Base-by-base conservation (phyloP, 2,888 invertebrate species). In the Epistrophe eligans region DNA sequence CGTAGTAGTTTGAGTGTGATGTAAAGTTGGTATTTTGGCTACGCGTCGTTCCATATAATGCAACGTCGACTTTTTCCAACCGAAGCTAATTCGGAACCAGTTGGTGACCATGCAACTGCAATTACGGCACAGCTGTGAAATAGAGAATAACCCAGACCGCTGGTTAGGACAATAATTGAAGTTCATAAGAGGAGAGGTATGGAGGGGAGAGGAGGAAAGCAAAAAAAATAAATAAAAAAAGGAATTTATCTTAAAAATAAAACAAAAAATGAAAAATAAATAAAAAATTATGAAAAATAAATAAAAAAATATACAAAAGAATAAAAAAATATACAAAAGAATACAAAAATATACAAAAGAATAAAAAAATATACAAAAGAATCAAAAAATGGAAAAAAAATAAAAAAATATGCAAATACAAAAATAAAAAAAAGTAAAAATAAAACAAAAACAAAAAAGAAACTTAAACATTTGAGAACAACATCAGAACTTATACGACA, bases 81-180 rank as follows among this genome's bases (percentile, higher is more conserved):
- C 55, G 97, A 96, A 71, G 97, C 96, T 76, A 98, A 93, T 81
- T 95, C 95, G 62, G 95, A 95, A 57, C 96, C 97, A 91, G 96
- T 96, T 8, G 97, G 97, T 92, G 97, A 97, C 98, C 98, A 98
- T 58, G 97, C 95, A 52, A 98, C 97, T 52, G 98, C 97, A 83
- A 97, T 96, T 82, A 98, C 97, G 55, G 97, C 95, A 76, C 95
- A 94, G 93, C 97, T 97, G 95, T 90, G 93, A 93, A 94, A 92
- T 90, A 93, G 93, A 93, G 62, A 90, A 91, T 89, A 83, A 82
- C 70, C 84, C 72, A 77, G 67, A 73, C 77, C 77, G 73, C 84
- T 85, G 70, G 77, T 85, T 85, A 85, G 70, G 77, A 82, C 48
- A 17, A n/a, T 70, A 74, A 77, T 60, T 62, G 70, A 62, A 74